Percentiles rank a stretch among this genome's conserved stretches.
Conservation (phyloP, 2,888 invertebrate genomes). For the Antheraea assamensis region DNA sequence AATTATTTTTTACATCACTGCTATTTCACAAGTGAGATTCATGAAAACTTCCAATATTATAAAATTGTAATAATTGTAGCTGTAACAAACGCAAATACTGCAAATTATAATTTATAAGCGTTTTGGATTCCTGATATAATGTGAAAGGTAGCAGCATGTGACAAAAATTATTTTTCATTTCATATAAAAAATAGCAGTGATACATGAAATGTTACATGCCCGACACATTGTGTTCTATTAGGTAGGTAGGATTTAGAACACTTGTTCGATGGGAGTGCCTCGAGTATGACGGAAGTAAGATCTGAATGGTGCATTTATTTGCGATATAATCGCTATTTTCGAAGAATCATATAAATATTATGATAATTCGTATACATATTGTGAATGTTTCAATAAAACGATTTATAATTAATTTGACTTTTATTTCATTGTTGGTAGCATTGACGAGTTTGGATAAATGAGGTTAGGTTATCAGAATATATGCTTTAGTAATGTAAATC, state of each 20-base stretch:
- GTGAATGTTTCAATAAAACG: slow-evolving; percentile 1
- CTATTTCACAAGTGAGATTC: too few species aligned
- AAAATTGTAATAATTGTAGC: too few species aligned
- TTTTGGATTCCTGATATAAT: too few species aligned
- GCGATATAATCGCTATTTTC: slow-evolving; percentile 1
- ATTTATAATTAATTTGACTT: neutral
- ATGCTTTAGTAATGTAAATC: too few species aligned
- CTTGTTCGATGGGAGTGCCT: neutral
- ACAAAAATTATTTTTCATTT: too few species aligned
- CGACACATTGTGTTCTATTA: neutral
- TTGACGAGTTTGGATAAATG: neutral
- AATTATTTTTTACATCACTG: too few species aligned
- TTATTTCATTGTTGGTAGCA: neutral
- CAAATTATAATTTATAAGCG: too few species aligned
- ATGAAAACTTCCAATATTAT: too few species aligned
- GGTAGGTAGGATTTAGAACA: neutral
- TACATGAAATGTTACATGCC: too few species aligned
- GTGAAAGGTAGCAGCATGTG: too few species aligned
- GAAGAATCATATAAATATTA: neutral
- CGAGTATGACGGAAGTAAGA: neutral
- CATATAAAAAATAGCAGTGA: too few species aligned
- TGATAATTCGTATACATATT: slow-evolving; percentile 1
- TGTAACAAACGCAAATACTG: too few species aligned
- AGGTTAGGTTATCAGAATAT: neutral
- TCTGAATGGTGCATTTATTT: neutral